Base-by-base conservation (phyloP, 2,113 vertebrate genomes). In the Heterotis niloticus region DNA sequence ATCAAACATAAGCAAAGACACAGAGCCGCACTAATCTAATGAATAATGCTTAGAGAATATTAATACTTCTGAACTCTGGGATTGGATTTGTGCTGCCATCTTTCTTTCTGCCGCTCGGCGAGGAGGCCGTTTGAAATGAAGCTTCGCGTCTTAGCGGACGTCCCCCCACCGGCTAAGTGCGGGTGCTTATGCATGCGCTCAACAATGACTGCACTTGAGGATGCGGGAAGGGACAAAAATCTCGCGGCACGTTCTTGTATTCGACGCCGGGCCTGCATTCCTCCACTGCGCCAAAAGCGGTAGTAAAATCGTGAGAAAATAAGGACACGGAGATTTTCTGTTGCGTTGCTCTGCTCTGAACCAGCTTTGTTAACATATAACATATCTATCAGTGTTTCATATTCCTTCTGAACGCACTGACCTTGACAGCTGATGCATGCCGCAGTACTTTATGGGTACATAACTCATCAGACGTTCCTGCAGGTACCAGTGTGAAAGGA, bases 21-120 rank as follows among this genome's bases (percentile, higher is more conserved):
- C 64, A 24, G 51, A 79, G 74, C 65, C 70, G 65, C 69, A 74
- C 67, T 81, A 79, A 82, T 82, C 81, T 84, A 76, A 83, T 84
- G 78, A 85, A 82, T 81, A 56, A 82, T 81, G 76, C 66, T 78
- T 70, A 78, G 75, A 60, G 73, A 80, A 83, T 83, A 69, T 17
- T 79, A 82, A 81, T 81, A 81, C 56, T 77, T 81, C 71, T 77
- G 78, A 75, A 64, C 10, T 72, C 57, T 67, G 64, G 66, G 75
- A 84, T 84, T 83, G 75, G 72, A 82, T 81, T 83, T 78, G 70
- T 62, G 60, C 24, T 60, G 75, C 9, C 64, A 57, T 59, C 18
- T 29, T 66, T 64, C 52, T 73, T 68, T 56, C 77, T 68, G 14
- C 57, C 75, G 23, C 65, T 80, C 65, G 70, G 52, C 62, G 44